Base-by-base conservation (phyloP, 2,888 invertebrate genomes). In the Philereme vetulata region DNA sequence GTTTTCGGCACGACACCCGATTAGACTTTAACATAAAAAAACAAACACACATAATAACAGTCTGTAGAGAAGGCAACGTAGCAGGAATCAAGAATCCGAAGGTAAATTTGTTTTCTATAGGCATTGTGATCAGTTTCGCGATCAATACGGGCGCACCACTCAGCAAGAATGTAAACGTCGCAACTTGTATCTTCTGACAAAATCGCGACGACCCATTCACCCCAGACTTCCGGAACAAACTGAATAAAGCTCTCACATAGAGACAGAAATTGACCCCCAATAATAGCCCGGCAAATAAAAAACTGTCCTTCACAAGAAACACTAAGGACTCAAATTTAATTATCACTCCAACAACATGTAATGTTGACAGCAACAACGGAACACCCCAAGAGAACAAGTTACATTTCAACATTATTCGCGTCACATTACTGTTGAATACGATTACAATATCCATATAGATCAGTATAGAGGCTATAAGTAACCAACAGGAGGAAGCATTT, bases 371-470 rank as follows among this genome's bases (percentile, higher is more conserved):
- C 5, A 46, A 2, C 4, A 52, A 42, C 2, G 70, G 66, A 9
- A 65, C 8, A 5, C 67, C 67, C 67, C 70, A 66, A 10, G 50
- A 66, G 8, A 70, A 51, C 5, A 64, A 7, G 11, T 64, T 62
- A 10, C 64, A 50, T 42, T 70, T 70, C 21, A 66, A 51, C 34
- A 57, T 62, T 44, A 59, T 62, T 2, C 62, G 57, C 1, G 48
- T 58, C 0, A 66, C 6, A 6, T 58, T 48, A 7, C 40, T 10
- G 9, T 55, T 63, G 49, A 67, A 67, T 9, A 67, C 60, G 1
- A 66, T 56, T 8, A 70, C 70, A 32, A 70, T 60, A 5, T 67
- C 56, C 34, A 65, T 59, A 40, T 67, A 67, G 32, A 70, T 66
- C 48, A 64, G 35, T 5, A 56, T 11, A 43, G 63, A 62, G 4